Percentiles rank a stretch among this genome's conserved stretches.
Evolutionary conservation across 2,113 vertebrate genomes (phyloP).

Genomic region (Oryctolagus cuniculus): mOryCun1.1 NC_091440.1:58854501-58855000

Average conservation of each 20-base stretch:
- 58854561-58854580: fast-evolving
- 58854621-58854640: neutral
- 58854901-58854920: neutral
- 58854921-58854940: neutral
- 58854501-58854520: neutral
- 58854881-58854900: neutral
- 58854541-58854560: neutral
- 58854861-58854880: neutral
- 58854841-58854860: slow-evolving; percentile 27
- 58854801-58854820: neutral
- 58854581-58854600: neutral
- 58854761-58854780: neutral
- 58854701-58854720: neutral
- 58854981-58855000: slow-evolving; percentile 4
- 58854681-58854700: neutral
- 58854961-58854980: slow-evolving; percentile 11
- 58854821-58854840: slow-evolving; percentile 39
- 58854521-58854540: neutral
- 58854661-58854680: neutral
- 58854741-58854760: neutral
- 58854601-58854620: neutral
- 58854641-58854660: neutral
- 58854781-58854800: slow-evolving; percentile 2
- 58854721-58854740: neutral
- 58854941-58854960: neutral